Percentiles rank a stretch among this genome's conserved stretches.
Conservation (phyloP, 2,888 invertebrate species). For the Drosophila nigricruria region DNA sequence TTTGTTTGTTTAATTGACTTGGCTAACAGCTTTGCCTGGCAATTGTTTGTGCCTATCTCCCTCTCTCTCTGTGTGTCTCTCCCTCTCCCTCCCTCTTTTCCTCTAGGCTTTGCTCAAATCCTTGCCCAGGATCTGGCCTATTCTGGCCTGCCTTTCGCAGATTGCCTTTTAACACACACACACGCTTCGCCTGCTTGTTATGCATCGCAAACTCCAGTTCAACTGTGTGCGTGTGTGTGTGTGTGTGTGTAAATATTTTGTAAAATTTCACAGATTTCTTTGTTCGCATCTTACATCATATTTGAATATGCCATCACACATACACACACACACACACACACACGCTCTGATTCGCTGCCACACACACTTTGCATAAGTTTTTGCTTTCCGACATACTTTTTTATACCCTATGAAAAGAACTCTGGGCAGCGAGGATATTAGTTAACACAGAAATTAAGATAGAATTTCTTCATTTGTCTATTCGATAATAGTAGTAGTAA, state of each 20-base stretch:
- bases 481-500: too few species aligned
- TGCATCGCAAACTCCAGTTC: conserved; percentile 54
- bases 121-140: conserved; percentile 18
- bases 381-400: conserved; percentile 69
- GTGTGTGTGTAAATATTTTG: conserved; percentile 76
- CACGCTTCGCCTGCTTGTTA: conserved; percentile 61
- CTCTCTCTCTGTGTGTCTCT: not conserved
- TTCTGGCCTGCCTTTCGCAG: conserved; percentile 43
- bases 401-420: conserved; percentile 7
- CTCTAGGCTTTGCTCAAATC: conserved; percentile 29
- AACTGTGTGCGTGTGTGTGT: conserved; percentile 55
- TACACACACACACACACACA: conserved; percentile 12
- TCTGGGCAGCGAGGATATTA: conserved; percentile 24
- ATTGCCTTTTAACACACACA: conserved; percentile 53
- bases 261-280: conserved; percentile 76
- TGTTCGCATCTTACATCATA: conserved; percentile 65
- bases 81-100: not conserved
- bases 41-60: conserved; percentile 5
- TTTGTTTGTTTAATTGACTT: conserved; percentile 81
- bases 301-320: conserved; percentile 63
- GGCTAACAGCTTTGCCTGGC: conserved; percentile 61
- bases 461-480: not conserved
- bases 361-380: conserved; percentile 77
- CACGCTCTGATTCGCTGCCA: conserved; percentile 63
- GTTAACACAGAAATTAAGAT: too few species aligned